Percentiles rank a stretch among this genome's conserved stretches.
These are phyloP conservation scores for Cyprinodon tularosa DNA, from an alignment of 2,113 vertebrate species.

Conservation along the genomic window DNA sequence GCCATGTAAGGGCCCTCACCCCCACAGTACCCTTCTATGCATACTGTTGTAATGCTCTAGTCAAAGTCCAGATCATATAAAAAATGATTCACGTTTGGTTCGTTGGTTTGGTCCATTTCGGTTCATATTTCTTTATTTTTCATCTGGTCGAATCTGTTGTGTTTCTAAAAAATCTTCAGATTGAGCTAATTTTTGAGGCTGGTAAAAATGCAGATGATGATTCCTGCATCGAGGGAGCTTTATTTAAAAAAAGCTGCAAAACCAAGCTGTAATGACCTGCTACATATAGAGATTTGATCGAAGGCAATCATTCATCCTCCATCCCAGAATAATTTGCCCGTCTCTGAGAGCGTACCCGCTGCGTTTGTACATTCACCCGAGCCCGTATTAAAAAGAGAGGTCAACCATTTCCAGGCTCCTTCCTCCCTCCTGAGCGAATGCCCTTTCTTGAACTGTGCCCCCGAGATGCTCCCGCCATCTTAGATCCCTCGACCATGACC, in stretches of 20 bases:
- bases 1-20: no score
- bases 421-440: slow-evolving; percentile 62
- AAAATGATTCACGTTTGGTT: no score
- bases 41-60: neutral
- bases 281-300: slow-evolving; percentile 47
- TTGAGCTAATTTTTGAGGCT: neutral
- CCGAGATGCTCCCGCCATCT: slow-evolving; percentile 79
- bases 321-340: neutral
- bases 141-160: neutral
- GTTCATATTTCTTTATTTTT: neutral
- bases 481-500: slow-evolving; percentile 79
- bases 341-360: slow-evolving; percentile 1
- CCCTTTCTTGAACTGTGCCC: slow-evolving; percentile 75
- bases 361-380: slow-evolving; percentile 4
- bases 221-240: slow-evolving; percentile 38
- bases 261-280: slow-evolving; percentile 24
- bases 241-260: slow-evolving; percentile 35
- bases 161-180: neutral
- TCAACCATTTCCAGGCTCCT: slow-evolving; percentile 70
- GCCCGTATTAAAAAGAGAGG: slow-evolving; percentile 52
- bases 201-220: slow-evolving; percentile 31
- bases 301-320: slow-evolving; percentile 47
- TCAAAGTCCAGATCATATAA: neutral
- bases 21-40: no score
- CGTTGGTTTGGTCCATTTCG: neutral